phyloP scores from a whole-genome alignment of 2,113 vertebrate genomes.

The Cyanocitta stelleri region DNA sequence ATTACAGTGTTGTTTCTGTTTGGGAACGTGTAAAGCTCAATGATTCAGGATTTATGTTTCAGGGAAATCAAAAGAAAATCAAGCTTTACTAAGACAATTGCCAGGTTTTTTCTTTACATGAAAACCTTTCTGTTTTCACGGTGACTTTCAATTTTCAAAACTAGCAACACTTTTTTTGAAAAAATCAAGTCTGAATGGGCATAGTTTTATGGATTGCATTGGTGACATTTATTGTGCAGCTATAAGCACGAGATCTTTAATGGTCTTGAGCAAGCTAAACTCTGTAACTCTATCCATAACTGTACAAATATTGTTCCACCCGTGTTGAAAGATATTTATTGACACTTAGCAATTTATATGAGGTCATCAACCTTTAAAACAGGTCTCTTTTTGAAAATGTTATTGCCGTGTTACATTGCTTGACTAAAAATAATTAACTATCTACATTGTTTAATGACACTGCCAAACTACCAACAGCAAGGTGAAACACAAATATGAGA shows the following conservation, averaged over 20 bases:
- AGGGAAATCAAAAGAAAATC: constrained; percentile 41
- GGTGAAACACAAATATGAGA: neutral
- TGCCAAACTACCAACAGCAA: constrained; percentile 15
- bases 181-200: neutral
- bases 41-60: neutral
- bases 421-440: constrained; percentile 61
- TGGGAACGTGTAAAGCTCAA: neutral
- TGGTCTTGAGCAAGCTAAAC: neutral
- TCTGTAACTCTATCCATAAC: neutral
- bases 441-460: neutral
- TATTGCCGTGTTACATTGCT: constrained; percentile 15
- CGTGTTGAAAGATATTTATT: constrained; percentile 38
- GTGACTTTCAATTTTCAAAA: constrained; percentile 21
- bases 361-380: constrained; percentile 2
- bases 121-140: neutral
- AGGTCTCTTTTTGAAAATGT: constrained; percentile 32
- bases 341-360: constrained; percentile 32
- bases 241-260: neutral
- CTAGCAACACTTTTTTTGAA: neutral
- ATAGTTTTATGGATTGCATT: neutral
- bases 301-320: neutral
- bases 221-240: neutral
- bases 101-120: constrained; percentile 4
- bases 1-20: neutral
- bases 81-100: constrained; percentile 14